Conservation (phyloP, 2,888 invertebrate species). For the Pyrgus malvae region DNA sequence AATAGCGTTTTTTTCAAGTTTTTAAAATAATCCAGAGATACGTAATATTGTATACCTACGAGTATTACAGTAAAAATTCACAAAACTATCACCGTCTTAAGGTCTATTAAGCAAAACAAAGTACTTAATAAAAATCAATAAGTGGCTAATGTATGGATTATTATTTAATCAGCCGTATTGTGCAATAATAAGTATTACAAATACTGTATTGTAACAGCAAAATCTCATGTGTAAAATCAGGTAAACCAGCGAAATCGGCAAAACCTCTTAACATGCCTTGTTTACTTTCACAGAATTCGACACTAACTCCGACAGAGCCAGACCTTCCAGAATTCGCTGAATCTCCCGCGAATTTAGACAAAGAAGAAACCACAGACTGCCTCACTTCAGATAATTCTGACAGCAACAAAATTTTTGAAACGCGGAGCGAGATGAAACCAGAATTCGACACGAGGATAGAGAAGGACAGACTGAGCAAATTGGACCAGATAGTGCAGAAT, state of each 20-base stretch:
- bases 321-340: constrained; percentile 43
- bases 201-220: neutral
- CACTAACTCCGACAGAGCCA: constrained; percentile 54
- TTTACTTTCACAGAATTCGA: constrained; percentile 51
- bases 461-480: constrained; percentile 68
- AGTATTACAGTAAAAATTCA: no score
- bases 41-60: no score
- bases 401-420: constrained; percentile 38
- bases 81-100: no score
- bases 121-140: no score
- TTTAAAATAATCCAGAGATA: no score
- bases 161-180: no score
- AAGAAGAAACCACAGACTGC: constrained; percentile 15
- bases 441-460: constrained; percentile 44
- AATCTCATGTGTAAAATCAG: neutral
- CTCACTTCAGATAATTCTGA: constrained; percentile 12
- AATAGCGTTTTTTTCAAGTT: no score
- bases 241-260: neutral
- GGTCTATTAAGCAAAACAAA: no score
- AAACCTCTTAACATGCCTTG: neutral
- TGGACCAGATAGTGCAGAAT: constrained; percentile 75
- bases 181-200: no score
- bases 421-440: constrained; percentile 27
- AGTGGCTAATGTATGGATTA: no score
- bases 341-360: constrained; percentile 38